phyloP scores from a whole-genome alignment of 2,888 invertebrate species.

The Drosophila robusta region DNA sequence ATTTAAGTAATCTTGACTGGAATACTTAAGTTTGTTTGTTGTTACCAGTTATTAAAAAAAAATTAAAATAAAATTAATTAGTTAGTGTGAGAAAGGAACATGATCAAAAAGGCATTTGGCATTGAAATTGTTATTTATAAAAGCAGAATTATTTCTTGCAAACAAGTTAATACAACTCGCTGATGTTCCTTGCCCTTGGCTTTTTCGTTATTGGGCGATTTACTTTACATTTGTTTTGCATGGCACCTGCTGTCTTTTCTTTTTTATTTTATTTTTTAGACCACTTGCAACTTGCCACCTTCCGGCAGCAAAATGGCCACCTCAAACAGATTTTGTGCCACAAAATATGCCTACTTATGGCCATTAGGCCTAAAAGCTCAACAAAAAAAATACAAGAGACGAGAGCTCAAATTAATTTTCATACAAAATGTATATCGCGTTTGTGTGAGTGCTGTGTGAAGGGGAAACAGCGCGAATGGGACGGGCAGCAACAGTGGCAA shows the following conservation, averaged over 20 bases:
- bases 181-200: background rate
- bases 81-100: too few species aligned
- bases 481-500: slow-evolving; percentile 49
- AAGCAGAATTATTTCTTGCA: too few species aligned
- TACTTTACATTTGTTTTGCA: slow-evolving; percentile 27
- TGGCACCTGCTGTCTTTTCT: slow-evolving; percentile 39
- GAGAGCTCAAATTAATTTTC: slow-evolving; percentile 75
- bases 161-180: too few species aligned
- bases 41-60: too few species aligned
- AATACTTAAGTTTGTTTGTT: too few species aligned
- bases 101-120: too few species aligned
- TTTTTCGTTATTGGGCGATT: slow-evolving; percentile 33
- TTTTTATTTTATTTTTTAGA: background rate
- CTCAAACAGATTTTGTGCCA: slow-evolving; percentile 42
- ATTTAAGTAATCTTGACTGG: too few species aligned
- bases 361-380: slow-evolving; percentile 72
- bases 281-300: slow-evolving; percentile 26
- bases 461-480: background rate
- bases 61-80: too few species aligned
- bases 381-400: slow-evolving; percentile 52
- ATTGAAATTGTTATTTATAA: too few species aligned
- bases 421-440: slow-evolving; percentile 70
- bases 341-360: slow-evolving; percentile 72
- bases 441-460: slow-evolving; percentile 3
- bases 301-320: slow-evolving; percentile 15